These are phyloP conservation scores for Sinocyclocheilus maitianheensis DNA, from an alignment of 2,113 vertebrate species.

Conservation along the genomic window DNA sequence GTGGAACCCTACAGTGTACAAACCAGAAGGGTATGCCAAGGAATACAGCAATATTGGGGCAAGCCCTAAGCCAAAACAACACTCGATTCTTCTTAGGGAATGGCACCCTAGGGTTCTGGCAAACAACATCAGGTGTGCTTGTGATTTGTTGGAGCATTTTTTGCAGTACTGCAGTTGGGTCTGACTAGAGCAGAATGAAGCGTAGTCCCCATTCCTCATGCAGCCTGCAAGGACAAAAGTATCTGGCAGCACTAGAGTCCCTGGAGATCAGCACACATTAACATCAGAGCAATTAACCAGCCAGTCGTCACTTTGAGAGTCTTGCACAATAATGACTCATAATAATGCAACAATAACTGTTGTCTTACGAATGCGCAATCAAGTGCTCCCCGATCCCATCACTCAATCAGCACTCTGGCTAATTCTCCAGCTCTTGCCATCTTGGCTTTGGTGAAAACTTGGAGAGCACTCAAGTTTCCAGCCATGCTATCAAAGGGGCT, in stretches of 20 bases:
- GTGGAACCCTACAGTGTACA: not conserved
- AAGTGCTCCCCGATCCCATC: not conserved
- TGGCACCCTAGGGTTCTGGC: conserved; percentile 5
- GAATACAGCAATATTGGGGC: conserved; percentile 16
- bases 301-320: not conserved
- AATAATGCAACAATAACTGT: not conserved
- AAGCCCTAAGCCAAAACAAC: not conserved
- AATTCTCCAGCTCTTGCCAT: not conserved
- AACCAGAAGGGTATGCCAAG: not conserved
- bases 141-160: not conserved
- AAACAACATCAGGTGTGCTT: conserved; percentile 4
- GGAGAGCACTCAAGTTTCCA: not conserved
- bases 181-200: not conserved
- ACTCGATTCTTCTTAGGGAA: not conserved
- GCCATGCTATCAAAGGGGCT: conserved; percentile 10
- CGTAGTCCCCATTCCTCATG: not conserved
- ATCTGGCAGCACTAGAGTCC: not conserved
- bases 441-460: not conserved
- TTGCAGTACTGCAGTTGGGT: not conserved
- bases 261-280: not conserved
- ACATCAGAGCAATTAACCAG: not conserved
- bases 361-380: conserved; percentile 1
- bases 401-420: not conserved
- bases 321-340: not conserved
- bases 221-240: not conserved